Percentiles rank a stretch among this genome's conserved stretches.
Evolutionary conservation across 2,888 invertebrate genomes (phyloP).

Genomic region (Acrobasis repandana): DNA sequence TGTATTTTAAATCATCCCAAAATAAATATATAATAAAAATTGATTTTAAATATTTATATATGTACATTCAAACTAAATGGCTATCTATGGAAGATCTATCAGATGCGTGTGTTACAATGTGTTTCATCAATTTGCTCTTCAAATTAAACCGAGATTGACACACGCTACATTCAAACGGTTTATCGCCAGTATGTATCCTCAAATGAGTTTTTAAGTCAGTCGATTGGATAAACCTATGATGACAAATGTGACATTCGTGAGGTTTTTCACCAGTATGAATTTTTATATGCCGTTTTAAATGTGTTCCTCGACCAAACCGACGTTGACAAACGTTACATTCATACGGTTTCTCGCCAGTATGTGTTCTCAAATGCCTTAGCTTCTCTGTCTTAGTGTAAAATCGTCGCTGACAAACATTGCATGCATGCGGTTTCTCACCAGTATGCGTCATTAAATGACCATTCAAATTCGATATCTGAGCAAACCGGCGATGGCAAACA

Average conservation of each 20-base stretch:
- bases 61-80: not conserved
- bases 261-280: slow-evolving; percentile 14
- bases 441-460: slow-evolving; percentile 11
- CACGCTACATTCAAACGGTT: slow-evolving; percentile 1
- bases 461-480: slow-evolving; percentile 5
- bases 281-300: slow-evolving; percentile 10
- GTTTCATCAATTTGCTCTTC: slow-evolving; percentile 4
- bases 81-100: not conserved
- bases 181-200: not conserved
- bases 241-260: slow-evolving; percentile 12
- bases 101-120: not conserved
- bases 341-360: slow-evolving; percentile 12
- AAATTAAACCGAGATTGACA: not conserved
- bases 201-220: slow-evolving; percentile 11
- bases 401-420: slow-evolving; percentile 2
- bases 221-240: slow-evolving; percentile 10
- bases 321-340: slow-evolving; percentile 11
- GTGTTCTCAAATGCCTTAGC: slow-evolving; percentile 4
- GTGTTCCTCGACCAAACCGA: slow-evolving; percentile 3
- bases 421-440: slow-evolving; percentile 13
- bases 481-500: slow-evolving; percentile 7
- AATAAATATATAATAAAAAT: not conserved
- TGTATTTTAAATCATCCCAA: too few relatives aligned
- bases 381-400: slow-evolving; percentile 4
- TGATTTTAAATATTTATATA: not conserved